Evolutionary conservation across 2,888 invertebrate species (phyloP), one percentile per base, ranked within the genome.

Genomic region (Spialia ferax): DNA sequence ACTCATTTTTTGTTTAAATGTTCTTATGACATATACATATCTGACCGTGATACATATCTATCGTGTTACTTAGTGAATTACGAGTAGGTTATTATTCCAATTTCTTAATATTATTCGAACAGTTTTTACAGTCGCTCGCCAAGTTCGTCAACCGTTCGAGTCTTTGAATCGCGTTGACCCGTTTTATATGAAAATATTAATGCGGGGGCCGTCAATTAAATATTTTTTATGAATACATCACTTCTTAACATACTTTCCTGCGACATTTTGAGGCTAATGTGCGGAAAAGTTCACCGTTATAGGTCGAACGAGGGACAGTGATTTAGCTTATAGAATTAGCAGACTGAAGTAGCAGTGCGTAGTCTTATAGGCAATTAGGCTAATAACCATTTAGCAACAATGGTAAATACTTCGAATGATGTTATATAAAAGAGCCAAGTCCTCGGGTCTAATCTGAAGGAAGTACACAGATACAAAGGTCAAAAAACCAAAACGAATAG

Each of bases 91-190:
- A 11, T 50, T 50, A 13, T 5, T 52, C 29, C 20, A 55, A 63
- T 42, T 55, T 8, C 26, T 55, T 13, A 55, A 63, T 55, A 8
- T 20, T 20, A 48, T 42, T 20, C n/a, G 35, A 20, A 18, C 8
- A 32, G 35, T 7, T 55, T 54, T 55, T 32, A 66, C 45, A 32
- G 54, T 22, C 54, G 20, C 32, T 45, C 13, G 18, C 20, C 10
- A 22, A 45, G 66, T 66, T 54, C 55, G 50, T 45, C 60, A 45
- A 42, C 52, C 66, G 60, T 26, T 61, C 55, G 45, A 66, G 42
- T 26, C 56, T 63, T 64, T 66, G 59, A 59, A 15, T 60, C 66
- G 45, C 8, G 60, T 54, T 66, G 66, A 66, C 60, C 66, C 45
- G 20, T 66, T 60, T 60, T 60, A 22, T 60, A 60, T 60, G 42